Conservation (phyloP, 2,888 invertebrate genomes). For the Melanotus villosus region DNA sequence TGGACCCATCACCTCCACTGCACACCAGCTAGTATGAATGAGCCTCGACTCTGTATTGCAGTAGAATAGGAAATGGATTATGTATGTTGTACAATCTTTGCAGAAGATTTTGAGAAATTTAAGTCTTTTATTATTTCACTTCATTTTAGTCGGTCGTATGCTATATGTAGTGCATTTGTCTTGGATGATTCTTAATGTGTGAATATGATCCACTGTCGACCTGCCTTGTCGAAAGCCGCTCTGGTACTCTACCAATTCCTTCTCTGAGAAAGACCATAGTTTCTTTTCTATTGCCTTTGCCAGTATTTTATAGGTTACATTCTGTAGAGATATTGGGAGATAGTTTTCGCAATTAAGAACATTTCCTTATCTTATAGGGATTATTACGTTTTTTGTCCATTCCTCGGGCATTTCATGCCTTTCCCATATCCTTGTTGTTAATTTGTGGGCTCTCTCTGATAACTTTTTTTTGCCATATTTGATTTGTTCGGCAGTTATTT, state of each 20-base stretch:
- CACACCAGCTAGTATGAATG: too few species aligned
- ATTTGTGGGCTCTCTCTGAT: not conserved
- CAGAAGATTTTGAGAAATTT: not conserved
- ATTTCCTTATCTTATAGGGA: not conserved
- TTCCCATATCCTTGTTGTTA: not conserved
- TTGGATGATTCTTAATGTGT: not conserved
- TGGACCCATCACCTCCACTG: too few species aligned
- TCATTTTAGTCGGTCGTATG: not conserved
- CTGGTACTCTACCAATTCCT: not conserved
- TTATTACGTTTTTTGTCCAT: not conserved
- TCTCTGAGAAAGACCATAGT: not conserved
- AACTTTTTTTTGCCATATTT: not conserved
- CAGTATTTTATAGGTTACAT: not conserved
- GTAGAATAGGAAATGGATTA: too few species aligned
- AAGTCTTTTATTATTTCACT: not conserved
- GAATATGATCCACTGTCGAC: constrained; percentile 1
- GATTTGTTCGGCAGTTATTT: not conserved
- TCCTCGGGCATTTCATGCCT: not conserved
- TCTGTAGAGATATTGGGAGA: not conserved
- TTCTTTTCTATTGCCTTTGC: not conserved
- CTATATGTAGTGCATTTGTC: not conserved
- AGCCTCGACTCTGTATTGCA: too few species aligned
- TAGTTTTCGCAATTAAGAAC: not conserved
- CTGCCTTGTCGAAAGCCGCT: not conserved
- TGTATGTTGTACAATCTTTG: not conserved